Percentiles rank a stretch among this genome's conserved stretches.
phyloP scores from a whole-genome alignment of 2,888 invertebrate genomes.

The Andrena camellia region DNA sequence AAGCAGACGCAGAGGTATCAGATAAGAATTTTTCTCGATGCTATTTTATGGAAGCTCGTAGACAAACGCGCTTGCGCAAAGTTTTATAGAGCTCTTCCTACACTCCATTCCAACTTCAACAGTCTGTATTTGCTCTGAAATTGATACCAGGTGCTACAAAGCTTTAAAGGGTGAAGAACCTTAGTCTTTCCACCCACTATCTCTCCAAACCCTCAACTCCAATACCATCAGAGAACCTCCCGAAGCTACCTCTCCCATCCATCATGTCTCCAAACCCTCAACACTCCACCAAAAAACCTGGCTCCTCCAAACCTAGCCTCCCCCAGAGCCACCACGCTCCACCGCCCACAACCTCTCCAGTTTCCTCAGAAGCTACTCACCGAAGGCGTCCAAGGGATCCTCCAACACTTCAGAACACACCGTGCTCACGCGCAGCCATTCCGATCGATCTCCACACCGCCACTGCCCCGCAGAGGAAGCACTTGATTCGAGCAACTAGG shows the following conservation, averaged over 20 bases:
- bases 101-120: too few species aligned
- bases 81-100: background rate
- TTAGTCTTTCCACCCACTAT: too few species aligned
- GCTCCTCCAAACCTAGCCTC: background rate
- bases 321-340: background rate
- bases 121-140: too few species aligned
- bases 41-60: background rate
- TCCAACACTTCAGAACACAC: background rate
- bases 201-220: too few species aligned
- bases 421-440: constrained; percentile 2
- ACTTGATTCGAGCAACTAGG: constrained; percentile 47
- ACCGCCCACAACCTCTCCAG: background rate
- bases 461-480: constrained; percentile 42
- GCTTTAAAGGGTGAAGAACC: too few species aligned
- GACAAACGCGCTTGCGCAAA: background rate
- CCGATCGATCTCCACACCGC: constrained; percentile 1
- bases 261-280: too few species aligned
- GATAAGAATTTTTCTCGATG: background rate
- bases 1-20: background rate
- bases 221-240: too few species aligned
- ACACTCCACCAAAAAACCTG: too few species aligned
- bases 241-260: too few species aligned
- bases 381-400: background rate
- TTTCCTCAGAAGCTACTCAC: constrained; percentile 21
- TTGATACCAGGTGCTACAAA: too few species aligned